Conservation (phyloP, 1,140 invertebrate species). For the Tetranychus urticae region DNA sequence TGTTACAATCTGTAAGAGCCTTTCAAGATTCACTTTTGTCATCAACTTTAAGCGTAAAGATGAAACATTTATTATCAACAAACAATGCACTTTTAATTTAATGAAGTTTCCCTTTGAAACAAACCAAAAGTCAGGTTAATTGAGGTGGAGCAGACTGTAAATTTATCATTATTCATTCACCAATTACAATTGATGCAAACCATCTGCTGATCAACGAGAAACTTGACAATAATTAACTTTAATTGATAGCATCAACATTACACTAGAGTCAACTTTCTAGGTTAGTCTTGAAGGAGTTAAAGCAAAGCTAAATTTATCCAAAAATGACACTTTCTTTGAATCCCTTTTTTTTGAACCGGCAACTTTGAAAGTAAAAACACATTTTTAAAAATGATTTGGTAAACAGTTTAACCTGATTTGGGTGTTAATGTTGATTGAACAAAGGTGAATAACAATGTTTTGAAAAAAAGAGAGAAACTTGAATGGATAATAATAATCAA, state of each 20-base stretch:
- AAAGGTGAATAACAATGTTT: background rate
- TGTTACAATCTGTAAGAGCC: too few relatives aligned
- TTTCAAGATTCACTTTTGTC: too few relatives aligned
- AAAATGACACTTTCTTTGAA: background rate
- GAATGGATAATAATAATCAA: background rate
- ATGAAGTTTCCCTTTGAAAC: background rate
- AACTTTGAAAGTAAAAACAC: background rate
- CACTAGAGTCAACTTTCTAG: background rate
- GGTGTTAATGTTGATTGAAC: background rate
- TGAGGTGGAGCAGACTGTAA: too few relatives aligned
- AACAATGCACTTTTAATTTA: too few relatives aligned
- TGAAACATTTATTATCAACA: too few relatives aligned
- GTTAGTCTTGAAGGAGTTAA: background rate
- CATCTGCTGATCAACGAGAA: background rate
- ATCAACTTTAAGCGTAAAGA: too few relatives aligned
- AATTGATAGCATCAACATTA: background rate
- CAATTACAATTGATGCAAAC: background rate
- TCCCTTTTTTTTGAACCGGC: background rate
- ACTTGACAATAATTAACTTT: background rate
- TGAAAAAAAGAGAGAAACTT: background rate
- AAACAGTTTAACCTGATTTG: background rate
- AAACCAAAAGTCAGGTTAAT: too few relatives aligned
- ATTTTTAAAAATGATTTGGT: background rate
- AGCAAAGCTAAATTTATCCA: background rate
- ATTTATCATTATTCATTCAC: too few relatives aligned